Percentiles rank a stretch among this genome's conserved stretches.
Evolutionary conservation across 2,797 vertebrate species (phyloP).

Genomic region (Sebastiscus tertius): DNA sequence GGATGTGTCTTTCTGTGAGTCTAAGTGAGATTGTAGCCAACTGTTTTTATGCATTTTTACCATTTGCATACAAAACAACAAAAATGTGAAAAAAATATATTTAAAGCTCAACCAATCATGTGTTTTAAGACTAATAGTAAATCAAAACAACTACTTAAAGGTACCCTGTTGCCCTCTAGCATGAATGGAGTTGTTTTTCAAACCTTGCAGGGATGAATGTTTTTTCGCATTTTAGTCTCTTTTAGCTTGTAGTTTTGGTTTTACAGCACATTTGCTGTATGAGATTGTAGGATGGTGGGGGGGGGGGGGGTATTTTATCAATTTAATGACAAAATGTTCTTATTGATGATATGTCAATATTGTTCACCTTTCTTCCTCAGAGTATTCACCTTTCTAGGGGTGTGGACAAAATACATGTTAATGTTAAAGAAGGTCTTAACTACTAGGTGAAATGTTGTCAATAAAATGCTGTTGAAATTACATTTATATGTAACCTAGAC

Average conservation of each 20-base stretch:
- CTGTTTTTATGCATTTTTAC: not conserved
- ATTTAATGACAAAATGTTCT: not conserved
- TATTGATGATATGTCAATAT: fast-evolving
- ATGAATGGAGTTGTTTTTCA: not conserved
- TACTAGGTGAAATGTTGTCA: not conserved
- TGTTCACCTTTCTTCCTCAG: not conserved
- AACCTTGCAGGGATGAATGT: too few species aligned
- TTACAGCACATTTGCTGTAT: too few species aligned
- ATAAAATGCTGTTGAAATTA: not conserved
- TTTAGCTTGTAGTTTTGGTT: too few species aligned
- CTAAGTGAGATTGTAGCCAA: not conserved
- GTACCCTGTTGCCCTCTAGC: not conserved
- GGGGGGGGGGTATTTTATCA: too few species aligned
- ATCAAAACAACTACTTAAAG: not conserved
- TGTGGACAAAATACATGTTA: not conserved
- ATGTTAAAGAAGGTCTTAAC: not conserved
- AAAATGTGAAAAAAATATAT: not conserved
- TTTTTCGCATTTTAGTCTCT: too few species aligned
- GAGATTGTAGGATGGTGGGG: too few species aligned
- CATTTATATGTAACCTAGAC: not conserved
- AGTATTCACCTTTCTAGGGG: not conserved
- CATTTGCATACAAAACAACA: not conserved
- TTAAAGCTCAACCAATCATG: not conserved
- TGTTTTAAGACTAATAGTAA: not conserved
- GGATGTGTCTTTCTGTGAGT: not conserved